Percentiles rank a stretch among this genome's conserved stretches.
Conservation (phyloP, 2,113 vertebrate genomes). For the Sigmodon hispidus region DNA sequence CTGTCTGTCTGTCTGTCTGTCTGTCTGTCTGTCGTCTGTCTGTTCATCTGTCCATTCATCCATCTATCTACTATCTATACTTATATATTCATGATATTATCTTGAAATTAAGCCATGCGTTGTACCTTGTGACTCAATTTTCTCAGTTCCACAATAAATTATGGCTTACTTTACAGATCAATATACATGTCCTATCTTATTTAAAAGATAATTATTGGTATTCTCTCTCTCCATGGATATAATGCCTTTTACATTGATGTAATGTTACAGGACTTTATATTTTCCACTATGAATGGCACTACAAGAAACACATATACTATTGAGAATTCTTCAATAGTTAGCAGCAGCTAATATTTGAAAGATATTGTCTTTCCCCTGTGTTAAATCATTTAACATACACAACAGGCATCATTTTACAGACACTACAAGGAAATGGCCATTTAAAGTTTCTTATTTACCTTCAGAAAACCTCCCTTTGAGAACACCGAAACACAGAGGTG, state of each 20-base stretch:
- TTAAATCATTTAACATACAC: background rate
- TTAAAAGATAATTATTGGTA: background rate
- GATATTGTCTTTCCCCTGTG: background rate
- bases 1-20: too few species aligned
- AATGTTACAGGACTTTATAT: background rate
- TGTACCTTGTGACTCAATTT: background rate
- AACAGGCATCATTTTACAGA: too few species aligned
- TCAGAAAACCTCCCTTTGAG: background rate
- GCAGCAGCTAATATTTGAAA: background rate
- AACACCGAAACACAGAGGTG: background rate
- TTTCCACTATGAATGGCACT: background rate
- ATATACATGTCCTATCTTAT: background rate
- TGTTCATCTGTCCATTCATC: too few species aligned
- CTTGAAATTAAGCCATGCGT: background rate
- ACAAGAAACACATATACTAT: background rate
- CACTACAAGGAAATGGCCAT: background rate
- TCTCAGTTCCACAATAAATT: background rate
- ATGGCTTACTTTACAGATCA: background rate
- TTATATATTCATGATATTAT: background rate
- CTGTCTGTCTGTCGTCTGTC: too few species aligned
- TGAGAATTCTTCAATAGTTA: constrained; percentile 32
- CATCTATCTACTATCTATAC: too few species aligned
- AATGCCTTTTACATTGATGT: background rate
- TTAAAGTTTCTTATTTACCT: background rate
- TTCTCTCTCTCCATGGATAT: background rate